Evolutionary conservation across 2,113 vertebrate genomes (phyloP), one percentile per base, ranked within the genome.

Genomic region (Aegotheles bennettii): DNA sequence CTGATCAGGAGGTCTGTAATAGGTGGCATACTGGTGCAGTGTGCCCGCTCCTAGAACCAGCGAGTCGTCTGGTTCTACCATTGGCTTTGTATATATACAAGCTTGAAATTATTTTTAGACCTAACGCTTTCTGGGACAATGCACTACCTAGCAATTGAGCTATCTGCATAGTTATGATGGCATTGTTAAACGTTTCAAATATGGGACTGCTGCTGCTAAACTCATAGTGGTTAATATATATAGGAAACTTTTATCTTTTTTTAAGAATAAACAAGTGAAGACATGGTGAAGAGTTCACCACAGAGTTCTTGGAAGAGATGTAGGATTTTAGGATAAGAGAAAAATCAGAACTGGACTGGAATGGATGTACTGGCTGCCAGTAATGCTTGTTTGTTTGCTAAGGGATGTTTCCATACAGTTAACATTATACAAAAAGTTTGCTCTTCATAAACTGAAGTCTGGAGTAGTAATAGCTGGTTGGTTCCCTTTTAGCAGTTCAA

Each of bases 71-170:
- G 47, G 25, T 33, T 85, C 18, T 73, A 10, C 13, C 40, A 13
- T 9, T 88, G 64, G 16, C 60, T 74, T 38, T 10, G 3, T 13
- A 4, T 38, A 3, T 2, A 28, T 3, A n/a, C n/a, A 3, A 75
- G 4, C 29, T 25, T 82, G 57, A 67, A 87, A 35, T 40, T 57
- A 35, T 11, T 68, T 93, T 45, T 50, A 73, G 65, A 31, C 5
- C 8, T 60, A 45, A 51, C 21, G 28, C 33, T 60, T 45, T 11
- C 29, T 45, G 33, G 5, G 25, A 26, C 42, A 79, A 35, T 42
- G 56, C 5, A 9, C 15, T 63, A 1, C 26, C 56, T 24, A n/a
- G n/a, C n/a, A n/a, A 15, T 48, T 0, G 5, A 70, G 38, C 56
- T 84, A 1, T 45, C 51, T 87, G 60, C 36, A 2, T 57, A n/a